phyloP scores from a whole-genome alignment of 2,888 invertebrate genomes.

The Drosophila helvetica region DNA sequence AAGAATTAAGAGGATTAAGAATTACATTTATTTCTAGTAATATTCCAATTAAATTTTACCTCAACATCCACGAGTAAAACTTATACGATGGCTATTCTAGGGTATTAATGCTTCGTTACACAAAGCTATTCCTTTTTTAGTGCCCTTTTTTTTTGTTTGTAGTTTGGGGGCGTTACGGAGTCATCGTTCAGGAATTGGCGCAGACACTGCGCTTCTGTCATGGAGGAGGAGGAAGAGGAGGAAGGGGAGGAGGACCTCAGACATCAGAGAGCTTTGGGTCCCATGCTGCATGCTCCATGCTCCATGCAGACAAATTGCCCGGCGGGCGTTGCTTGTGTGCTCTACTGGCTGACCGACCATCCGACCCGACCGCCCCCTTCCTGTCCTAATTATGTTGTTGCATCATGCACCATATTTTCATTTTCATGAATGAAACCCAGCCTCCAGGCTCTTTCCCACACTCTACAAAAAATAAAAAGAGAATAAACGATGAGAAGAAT shows the following conservation, averaged over 20 bases:
- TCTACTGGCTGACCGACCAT: slow-evolving; percentile 43
- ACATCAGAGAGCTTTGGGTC: slow-evolving; percentile 11
- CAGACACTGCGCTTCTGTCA: slow-evolving; percentile 56
- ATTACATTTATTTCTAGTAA: too few relatives aligned
- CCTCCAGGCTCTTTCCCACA: slow-evolving; percentile 68
- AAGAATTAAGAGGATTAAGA: too few relatives aligned
- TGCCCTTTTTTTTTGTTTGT: slow-evolving; percentile 10
- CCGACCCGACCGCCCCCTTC: slow-evolving; percentile 58
- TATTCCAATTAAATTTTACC: too few relatives aligned
- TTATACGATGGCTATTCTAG: neutral
- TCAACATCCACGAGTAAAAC: too few relatives aligned
- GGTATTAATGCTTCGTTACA: neutral
- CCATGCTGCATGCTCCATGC: neutral
- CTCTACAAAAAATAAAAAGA: slow-evolving; percentile 2
- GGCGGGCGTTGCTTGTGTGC: slow-evolving; percentile 52
- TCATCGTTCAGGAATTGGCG: slow-evolving; percentile 71
- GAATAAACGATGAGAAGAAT: slow-evolving; percentile 16
- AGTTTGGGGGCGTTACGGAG: slow-evolving; percentile 66
- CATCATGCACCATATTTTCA: slow-evolving; percentile 31
- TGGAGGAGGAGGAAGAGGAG: slow-evolving; percentile 13
- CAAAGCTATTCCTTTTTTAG: slow-evolving; percentile 10
- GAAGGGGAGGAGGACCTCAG: slow-evolving; percentile 11
- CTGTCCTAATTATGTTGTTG: slow-evolving; percentile 69
- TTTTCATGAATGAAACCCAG: slow-evolving; percentile 65
- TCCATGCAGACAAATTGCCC: slow-evolving; percentile 47